Conservation (phyloP, 2,888 invertebrate species). For the Copidosoma aretas region DNA sequence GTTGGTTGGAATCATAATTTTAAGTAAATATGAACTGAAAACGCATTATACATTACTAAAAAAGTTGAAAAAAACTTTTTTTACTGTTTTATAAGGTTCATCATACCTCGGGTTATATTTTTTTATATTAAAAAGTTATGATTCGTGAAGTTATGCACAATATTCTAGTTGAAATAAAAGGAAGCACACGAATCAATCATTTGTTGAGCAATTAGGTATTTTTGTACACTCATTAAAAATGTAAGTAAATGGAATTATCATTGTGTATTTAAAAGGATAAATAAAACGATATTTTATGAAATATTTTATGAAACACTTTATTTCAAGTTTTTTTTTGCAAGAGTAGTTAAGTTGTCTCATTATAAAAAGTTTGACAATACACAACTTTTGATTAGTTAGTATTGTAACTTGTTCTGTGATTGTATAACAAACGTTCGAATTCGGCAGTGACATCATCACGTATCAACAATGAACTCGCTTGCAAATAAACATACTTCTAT, state of each 20-base stretch:
- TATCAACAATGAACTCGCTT: slow-evolving; percentile 15
- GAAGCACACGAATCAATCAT: not conserved
- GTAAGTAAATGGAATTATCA: not conserved
- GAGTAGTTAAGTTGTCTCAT: slow-evolving; percentile 2
- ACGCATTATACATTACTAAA: not conserved
- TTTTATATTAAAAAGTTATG: slow-evolving; percentile 11
- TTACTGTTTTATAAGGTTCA: too few species aligned
- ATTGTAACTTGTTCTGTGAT: not conserved
- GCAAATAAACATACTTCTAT: slow-evolving; percentile 9
- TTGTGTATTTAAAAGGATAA: too few species aligned
- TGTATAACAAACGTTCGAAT: slow-evolving; percentile 18
- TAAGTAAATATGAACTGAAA: not conserved
- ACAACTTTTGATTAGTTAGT: too few species aligned
- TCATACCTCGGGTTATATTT: too few species aligned
- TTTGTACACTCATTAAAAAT: too few species aligned
- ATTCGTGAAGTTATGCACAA: slow-evolving; percentile 26
- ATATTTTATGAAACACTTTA: slow-evolving; percentile 42
- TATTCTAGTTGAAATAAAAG: slow-evolving; percentile 14
- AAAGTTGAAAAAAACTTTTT: too few species aligned
- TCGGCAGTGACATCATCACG: slow-evolving; percentile 15
- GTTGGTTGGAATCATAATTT: too few species aligned
- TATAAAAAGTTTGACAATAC: too few species aligned
- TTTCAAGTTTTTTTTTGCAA: slow-evolving; percentile 34
- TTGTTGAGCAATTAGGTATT: too few species aligned
- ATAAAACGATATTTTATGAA: slow-evolving; percentile 37